Evolutionary conservation across 2,797 vertebrate species (phyloP), one percentile per base, ranked within the genome.

Genomic region (Acanthurus leucopareius): DNA sequence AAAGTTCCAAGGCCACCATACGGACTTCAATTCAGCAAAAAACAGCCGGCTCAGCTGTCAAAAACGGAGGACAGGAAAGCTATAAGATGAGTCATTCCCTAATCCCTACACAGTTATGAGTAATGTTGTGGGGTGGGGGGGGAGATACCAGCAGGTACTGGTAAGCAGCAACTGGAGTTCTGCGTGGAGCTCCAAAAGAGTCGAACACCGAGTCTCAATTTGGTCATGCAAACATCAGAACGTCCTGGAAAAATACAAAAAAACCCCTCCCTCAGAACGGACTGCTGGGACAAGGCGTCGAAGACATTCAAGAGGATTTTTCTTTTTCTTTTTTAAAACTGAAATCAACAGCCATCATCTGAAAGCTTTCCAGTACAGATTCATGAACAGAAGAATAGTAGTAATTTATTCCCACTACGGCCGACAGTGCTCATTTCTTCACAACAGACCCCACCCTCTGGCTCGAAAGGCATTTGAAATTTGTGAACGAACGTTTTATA

Each of bases 191-290:
- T 79, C 73, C 25, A 38, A 53, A 86, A 77, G 28, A 40, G 44
- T 86, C 47, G 15, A 82, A 79, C 70, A 83, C 72, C 85, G 60
- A 70, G 80, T 81, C 80, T 84, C 22, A 52, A 81, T 25, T 92
- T 88, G 92, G 88, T 93, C 92, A 91, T 92, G 91, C 87, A 92
- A 85, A 88, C 60, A 42, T 19, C 42, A 77, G 57, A 83, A 86
- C 32, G 16, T 80, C 71, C 63, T 64, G 72, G 72, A 91, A 82
- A 74, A 69, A 75, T 45, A 85, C 69, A 79, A 84, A 57, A 32
- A 32, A n/a, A n/a, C n/a, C 28, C 28, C 49, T 63, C 52, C 54
- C 75, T 80, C 78, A 58, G 74, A 59, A 28, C 75, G 73, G 75
- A 87, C 85, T 69, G 82, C 85, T 69, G 82, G 72, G 85, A 88